phyloP scores from a whole-genome alignment of 2,888 invertebrate genomes.

The Crematogaster levior region DNA sequence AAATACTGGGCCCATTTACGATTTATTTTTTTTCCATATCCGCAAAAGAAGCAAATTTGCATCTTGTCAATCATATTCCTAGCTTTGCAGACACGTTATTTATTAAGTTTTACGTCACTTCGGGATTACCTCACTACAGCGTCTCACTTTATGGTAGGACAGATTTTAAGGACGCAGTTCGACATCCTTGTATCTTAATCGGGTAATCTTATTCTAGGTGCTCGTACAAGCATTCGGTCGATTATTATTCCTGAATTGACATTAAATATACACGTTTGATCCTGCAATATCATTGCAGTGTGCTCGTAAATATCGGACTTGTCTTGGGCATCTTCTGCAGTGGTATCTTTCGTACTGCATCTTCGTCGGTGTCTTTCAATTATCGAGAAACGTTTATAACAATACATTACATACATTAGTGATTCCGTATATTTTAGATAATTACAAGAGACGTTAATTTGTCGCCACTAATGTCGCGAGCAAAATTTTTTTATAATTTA shows the following conservation, averaged over 20 bases:
- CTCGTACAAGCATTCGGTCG: slow-evolving; percentile 7
- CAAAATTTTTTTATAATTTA: slow-evolving; percentile 8
- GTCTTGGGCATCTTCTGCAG: background rate
- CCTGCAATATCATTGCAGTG: slow-evolving; percentile 22
- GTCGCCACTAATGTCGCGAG: background rate
- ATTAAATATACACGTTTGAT: slow-evolving; percentile 43
- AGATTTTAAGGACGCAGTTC: background rate
- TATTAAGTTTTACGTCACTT: background rate
- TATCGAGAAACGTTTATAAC: slow-evolving; percentile 16
- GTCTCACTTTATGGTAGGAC: slow-evolving; percentile 19
- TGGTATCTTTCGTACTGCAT: slow-evolving; percentile 3
- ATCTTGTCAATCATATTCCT: background rate
- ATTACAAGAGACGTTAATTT: background rate
- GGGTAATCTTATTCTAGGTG: slow-evolving; percentile 22
- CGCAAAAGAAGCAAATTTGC: background rate
- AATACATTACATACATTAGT: background rate
- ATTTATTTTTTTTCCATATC: background rate
- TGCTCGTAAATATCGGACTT: slow-evolving; percentile 46
- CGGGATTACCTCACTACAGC: slow-evolving; percentile 21
- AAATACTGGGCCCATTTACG: background rate
- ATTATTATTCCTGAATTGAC: slow-evolving; percentile 42
- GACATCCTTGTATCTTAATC: slow-evolving; percentile 17
- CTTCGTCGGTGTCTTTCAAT: background rate
- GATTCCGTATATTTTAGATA: background rate
- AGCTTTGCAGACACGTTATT: background rate